Evolutionary conservation across 2,797 vertebrate genomes (phyloP), one percentile per base, ranked within the genome.

Genomic region (Champsocephalus esox): DNA sequence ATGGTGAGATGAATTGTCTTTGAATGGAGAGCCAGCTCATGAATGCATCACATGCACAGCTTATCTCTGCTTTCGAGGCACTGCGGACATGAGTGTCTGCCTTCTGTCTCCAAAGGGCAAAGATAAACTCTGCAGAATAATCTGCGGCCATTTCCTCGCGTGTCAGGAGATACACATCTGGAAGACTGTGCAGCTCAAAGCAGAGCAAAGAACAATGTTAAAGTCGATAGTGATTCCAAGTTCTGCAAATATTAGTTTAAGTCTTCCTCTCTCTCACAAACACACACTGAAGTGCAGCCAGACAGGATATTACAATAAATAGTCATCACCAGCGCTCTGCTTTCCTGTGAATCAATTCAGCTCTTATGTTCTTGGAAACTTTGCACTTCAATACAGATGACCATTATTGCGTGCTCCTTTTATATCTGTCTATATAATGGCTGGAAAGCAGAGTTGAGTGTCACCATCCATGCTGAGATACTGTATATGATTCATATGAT

Each of bases 61-160:
- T 82, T 81, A 87, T 82, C 73, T 88, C 34, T 14, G 58, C 60
- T 79, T 73, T 81, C 56, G 66, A 74, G 77, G 66, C 57, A 80
- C 70, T 52, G 24, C 49, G 77, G 69, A 75, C 75, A 66, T 12
- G 49, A 80, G 64, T 38, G 82, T 71, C 75, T 51, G 43, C 19
- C 48, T 59, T 62, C 21, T 56, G 57, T 79, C 75, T 82, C 75
- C 5, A 80, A 88, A 84, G 80, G 67, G 67, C 60, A 80, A 71
- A 83, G 75, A 82, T 83, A 81, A 90, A 86, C 74, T 74, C 69
- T 2, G 58, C 71, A 51, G 57, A 77, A 84, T 79, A 71, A 77
- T 75, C 70, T 75, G 43, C 66, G n/a, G 60, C 46, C 32, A 8
- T 68, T 84, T 70, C 67, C 70, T 82, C 49, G 32, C 82, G 77